Percentiles rank a stretch among this genome's conserved stretches.
phyloP scores from a whole-genome alignment of 1,140 invertebrate genomes.

The Pantala flavescens region DNA sequence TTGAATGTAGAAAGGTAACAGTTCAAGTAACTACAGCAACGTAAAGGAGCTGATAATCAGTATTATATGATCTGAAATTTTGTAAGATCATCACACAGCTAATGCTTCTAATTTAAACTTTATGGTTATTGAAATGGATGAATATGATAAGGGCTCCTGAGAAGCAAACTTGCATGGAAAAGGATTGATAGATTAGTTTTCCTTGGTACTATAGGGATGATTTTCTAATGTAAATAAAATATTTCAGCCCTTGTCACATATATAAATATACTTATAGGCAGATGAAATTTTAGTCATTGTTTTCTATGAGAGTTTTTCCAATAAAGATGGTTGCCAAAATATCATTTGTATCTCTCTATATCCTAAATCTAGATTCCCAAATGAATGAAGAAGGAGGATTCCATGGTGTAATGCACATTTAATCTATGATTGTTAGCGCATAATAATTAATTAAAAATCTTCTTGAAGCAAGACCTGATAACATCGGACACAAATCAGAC shows the following conservation, averaged over 20 bases:
- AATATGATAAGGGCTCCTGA: not conserved
- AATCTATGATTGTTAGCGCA: too few relatives aligned
- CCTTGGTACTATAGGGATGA: not conserved
- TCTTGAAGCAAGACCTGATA: too few relatives aligned
- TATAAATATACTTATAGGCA: not conserved
- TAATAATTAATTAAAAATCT: too few relatives aligned
- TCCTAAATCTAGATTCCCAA: too few relatives aligned
- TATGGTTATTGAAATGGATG: not conserved
- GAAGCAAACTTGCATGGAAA: not conserved
- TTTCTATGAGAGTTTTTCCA: constrained; percentile 7
- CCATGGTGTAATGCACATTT: too few relatives aligned
- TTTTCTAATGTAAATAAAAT: constrained; percentile 5
- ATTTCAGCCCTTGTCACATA: not conserved
- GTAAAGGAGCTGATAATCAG: not conserved
- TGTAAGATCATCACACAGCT: not conserved
- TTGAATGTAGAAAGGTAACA: not conserved
- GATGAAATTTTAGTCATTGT: not conserved
- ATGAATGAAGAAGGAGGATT: too few relatives aligned
- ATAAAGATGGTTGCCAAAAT: not conserved
- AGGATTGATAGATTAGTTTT: too few relatives aligned
- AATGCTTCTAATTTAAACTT: not conserved
- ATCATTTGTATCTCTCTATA: too few relatives aligned
- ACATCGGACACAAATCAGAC: too few relatives aligned
- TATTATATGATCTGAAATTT: not conserved
- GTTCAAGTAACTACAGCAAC: not conserved